phyloP scores from a whole-genome alignment of 2,797 vertebrate genomes.

The Mormyrops boulengeri region DNA sequence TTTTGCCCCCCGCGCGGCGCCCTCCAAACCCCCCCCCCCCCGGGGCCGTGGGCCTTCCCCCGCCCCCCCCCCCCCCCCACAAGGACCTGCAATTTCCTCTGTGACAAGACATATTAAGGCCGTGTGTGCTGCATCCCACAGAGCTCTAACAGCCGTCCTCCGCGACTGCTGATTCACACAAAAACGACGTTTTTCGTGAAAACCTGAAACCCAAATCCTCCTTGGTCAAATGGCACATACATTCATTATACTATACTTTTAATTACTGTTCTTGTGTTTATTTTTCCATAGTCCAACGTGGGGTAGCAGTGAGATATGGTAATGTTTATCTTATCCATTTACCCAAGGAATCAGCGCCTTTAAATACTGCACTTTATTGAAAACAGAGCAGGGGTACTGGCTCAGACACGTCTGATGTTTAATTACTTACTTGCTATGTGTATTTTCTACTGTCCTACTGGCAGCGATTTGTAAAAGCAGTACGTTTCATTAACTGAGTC shows the following conservation, averaged over 20 bases:
- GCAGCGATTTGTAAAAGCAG: not conserved
- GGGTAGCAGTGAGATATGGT: not conserved
- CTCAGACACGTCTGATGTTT: not conserved
- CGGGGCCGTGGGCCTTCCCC: no score
- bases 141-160: slow-evolving; percentile 29
- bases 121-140: slow-evolving; percentile 22
- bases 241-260: not conserved
- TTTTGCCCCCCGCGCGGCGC: no score
- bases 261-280: not conserved
- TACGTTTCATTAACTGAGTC: not conserved
- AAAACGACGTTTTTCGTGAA: not conserved
- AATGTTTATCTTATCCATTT: not conserved
- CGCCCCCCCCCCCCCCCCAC: slow-evolving; percentile 31
- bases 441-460: not conserved
- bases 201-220: not conserved
- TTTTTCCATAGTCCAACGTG: not conserved
- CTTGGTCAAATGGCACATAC: not conserved
- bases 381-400: not conserved
- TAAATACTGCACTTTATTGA: not conserved
- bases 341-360: not conserved
- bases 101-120: slow-evolving; percentile 42
- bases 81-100: slow-evolving; percentile 35
- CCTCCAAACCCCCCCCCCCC: no score
- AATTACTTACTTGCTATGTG: not conserved
- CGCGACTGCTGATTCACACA: slow-evolving; percentile 21